A percentile compares a stretch with the other conserved stretches of the same genome.
Evolutionary conservation across 2,113 vertebrate genomes (phyloP).

Genomic region (Chaetops frenatus): DNA sequence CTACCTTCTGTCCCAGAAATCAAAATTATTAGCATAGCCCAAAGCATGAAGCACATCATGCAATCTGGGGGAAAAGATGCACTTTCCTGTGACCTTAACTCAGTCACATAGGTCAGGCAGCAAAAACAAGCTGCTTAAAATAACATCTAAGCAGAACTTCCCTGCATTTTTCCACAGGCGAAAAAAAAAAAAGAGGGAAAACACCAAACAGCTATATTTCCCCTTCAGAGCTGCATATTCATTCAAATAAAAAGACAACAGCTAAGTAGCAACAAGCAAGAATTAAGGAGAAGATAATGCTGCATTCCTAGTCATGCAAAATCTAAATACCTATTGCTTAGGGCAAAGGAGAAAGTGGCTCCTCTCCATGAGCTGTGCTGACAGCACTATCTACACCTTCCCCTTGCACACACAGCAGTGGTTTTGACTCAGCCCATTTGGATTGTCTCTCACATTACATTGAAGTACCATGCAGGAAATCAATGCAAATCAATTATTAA

Average conservation of each 20-base stretch:
- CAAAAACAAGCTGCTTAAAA: slow-evolving; percentile 25
- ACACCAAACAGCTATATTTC: neutral
- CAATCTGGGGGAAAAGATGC: neutral
- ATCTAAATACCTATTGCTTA: neutral
- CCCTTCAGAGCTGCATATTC: neutral
- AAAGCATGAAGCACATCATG: neutral
- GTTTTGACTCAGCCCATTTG: neutral
- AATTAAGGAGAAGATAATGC: neutral
- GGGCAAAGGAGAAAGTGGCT: neutral
- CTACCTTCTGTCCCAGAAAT: neutral
- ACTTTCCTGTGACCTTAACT: slow-evolving; percentile 12
- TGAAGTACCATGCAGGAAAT: neutral
- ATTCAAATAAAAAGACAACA: neutral
- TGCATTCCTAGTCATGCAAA: neutral
- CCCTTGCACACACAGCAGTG: neutral
- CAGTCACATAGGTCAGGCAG: neutral
- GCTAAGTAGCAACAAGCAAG: neutral
- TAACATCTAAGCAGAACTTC: neutral
- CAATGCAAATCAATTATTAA: neutral
- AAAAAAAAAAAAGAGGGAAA: neutral
- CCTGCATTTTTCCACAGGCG: neutral
- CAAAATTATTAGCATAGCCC: slow-evolving; percentile 2
- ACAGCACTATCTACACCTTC: neutral
- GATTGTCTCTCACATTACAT: neutral
- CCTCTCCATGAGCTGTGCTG: neutral